Evolutionary conservation across 2,797 vertebrate species (phyloP), one percentile per base, ranked within the genome.

Genomic region (Urocyon cinereoargenteus): DNA sequence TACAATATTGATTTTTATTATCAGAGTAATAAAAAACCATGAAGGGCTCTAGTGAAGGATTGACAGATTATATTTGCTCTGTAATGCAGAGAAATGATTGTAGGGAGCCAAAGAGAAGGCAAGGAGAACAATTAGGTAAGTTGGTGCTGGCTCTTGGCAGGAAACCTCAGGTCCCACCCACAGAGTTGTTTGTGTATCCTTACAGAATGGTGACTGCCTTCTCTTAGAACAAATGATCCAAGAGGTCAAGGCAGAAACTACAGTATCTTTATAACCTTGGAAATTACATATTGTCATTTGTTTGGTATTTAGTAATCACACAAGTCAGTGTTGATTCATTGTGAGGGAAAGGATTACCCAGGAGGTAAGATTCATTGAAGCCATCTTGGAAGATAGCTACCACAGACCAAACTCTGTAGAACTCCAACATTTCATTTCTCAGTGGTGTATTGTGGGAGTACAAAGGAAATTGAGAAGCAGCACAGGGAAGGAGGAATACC

Each of bases 41-140:
- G 0, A 57, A 40, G 15, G 40, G 19, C 62, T 85, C 91, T 59
- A 79, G 61, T 45, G 62, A 95, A 94, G 53, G 5, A 13, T 49
- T 86, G 36, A 14, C 55, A 49, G 88, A 70, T 91, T 93, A 22
- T 89, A 77, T 75, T 95, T 96, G 45, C 36, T 77, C 11, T 64
- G 5, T 86, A 81, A 57, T 95, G 45, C 34, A 59, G 72, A 59
- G 34, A 82, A 85, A 53, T 55, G 40, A 72, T 70, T 89, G 34
- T 31, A 77, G 77, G 45, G 15, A 91, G 28, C 40, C 45, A 90
- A 53, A 89, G 28, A 86, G 57, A n/a, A 91, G n/a, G 24, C 34
- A 88, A 73, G 70, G 49, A 72, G 51, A 55, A 9, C 36, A 82
- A 10, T 34, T 79, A 66, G 62, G n/a, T 66, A 86, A 19, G 10